Percentiles rank a stretch among this genome's conserved stretches.
Conservation (phyloP, 1,140 invertebrate genomes). For the Drosophila ironensis region DNA sequence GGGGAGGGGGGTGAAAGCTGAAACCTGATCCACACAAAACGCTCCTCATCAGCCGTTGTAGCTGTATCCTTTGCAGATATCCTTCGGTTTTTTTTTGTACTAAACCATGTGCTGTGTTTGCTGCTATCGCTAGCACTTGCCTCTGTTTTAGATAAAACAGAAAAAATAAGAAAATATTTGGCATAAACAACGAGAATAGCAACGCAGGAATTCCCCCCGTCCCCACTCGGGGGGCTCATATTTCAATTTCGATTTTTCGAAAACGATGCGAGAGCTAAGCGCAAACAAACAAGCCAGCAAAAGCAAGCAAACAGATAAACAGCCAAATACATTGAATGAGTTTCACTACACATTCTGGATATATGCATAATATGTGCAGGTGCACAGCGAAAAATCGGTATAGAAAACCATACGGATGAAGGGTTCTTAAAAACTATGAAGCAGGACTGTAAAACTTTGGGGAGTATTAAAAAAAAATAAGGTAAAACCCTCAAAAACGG, state of each 20-base stretch:
- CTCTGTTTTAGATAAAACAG: slow-evolving; percentile 35
- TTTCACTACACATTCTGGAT: slow-evolving; percentile 27
- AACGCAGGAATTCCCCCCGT: slow-evolving; percentile 10
- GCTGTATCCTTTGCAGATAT: slow-evolving; percentile 23
- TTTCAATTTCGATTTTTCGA: slow-evolving; percentile 79
- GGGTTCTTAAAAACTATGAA: too few relatives aligned
- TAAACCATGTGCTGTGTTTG: neutral
- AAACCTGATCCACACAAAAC: slow-evolving; percentile 8
- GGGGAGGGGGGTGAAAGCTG: neutral
- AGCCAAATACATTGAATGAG: slow-evolving; percentile 56
- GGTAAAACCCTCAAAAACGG: too few relatives aligned
- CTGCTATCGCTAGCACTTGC: slow-evolving; percentile 15
- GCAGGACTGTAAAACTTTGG: too few relatives aligned
- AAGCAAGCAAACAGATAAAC: slow-evolving; percentile 68
- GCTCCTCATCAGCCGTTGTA: slow-evolving; percentile 7
- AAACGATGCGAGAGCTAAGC: slow-evolving; percentile 71
- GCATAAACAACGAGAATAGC: slow-evolving; percentile 57
- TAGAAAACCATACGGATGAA: too few relatives aligned
- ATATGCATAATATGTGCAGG: slow-evolving; percentile 21
- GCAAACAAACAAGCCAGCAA: slow-evolving; percentile 54
- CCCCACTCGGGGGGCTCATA: slow-evolving; percentile 53
- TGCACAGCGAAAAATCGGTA: slow-evolving; percentile 23
- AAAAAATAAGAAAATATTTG: slow-evolving; percentile 42
- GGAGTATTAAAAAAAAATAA: too few relatives aligned
- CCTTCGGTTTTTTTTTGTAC: slow-evolving; percentile 8